Percentiles rank a stretch among this genome's conserved stretches.
Evolutionary conservation across 2,797 vertebrate species (phyloP).

Genomic region (Scolopax rusticola): DNA sequence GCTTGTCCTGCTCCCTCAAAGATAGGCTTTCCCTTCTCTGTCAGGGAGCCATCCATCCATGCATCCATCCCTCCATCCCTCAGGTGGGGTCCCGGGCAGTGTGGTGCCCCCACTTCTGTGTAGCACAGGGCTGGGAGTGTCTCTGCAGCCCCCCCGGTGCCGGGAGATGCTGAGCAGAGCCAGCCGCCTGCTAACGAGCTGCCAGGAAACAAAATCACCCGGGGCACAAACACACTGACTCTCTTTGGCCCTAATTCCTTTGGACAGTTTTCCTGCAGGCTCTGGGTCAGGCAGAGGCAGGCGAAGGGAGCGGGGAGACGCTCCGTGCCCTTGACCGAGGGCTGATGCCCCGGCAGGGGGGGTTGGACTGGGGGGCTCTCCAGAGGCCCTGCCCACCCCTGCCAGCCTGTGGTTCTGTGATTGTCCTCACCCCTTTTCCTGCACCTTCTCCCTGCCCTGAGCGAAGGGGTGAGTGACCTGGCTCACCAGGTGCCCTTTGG

Average conservation of each 20-base stretch:
- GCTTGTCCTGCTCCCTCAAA: fast-evolving
- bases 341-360: not conserved
- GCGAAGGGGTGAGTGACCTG: not conserved
- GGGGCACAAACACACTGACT: fast-evolving
- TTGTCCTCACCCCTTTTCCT: not conserved
- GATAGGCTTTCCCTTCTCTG: not conserved
- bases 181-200: not conserved
- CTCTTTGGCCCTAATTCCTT: not conserved
- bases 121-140: not conserved
- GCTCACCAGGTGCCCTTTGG: fast-evolving
- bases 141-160: not conserved
- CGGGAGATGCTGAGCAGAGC: not conserved
- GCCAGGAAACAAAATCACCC: not conserved
- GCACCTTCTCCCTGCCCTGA: too few species aligned
- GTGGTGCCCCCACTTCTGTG: fast-evolving
- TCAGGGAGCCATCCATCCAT: not conserved
- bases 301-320: fast-evolving
- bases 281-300: not conserved
- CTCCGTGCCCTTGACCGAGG: not conserved
- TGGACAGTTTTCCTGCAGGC: conserved; percentile 20
- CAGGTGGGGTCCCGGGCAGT: not conserved
- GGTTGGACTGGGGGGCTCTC: not conserved
- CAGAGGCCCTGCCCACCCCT: not conserved
- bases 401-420: too few species aligned
- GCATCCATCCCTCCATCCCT: not conserved